Base-by-base conservation (phyloP, 2,888 invertebrate genomes). In the Junonia oenone region DNA sequence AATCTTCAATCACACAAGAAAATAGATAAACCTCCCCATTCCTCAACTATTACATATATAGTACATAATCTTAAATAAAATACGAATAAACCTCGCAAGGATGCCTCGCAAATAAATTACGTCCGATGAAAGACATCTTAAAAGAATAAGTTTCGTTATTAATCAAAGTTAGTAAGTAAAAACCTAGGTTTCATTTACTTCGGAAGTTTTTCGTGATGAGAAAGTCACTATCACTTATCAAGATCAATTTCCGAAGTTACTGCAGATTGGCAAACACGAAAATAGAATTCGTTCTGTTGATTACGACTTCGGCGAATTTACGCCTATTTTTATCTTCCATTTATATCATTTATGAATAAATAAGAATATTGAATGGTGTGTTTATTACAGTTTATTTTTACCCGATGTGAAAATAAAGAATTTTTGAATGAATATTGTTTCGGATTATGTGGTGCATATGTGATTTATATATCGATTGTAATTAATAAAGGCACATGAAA, bases 151-250 rank as follows among this genome's bases (percentile, higher is more conserved):
- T 54, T 33, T 38, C 29, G 31, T 48, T 43, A 48, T 54, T 47
- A 48, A 48, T 48, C 31, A 54, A 54, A 48, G 22, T 48, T 54
- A 48, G 31, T 33, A 11, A 11, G 45, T 29, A 52, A 38, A 46
- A 40, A 54, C 22, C 45, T 26, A 51, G 46, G 31, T 58, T 57
- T 43, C 40, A 58, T 55, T 50, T 51, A 51, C 54, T 55, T n/a
- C 8, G 35, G 33, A 33, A 54, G 45, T 50, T 57, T n/a, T 29
- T 15, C 40, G 40, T 40, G n/a, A 47, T 47, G n/a, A 48, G 33
- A 35, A 9, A 52, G 43, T 27, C 46, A 19, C 26, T 38, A 50
- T 55, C 40, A 22, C 50, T 57, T 50, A 51, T 51, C 22, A 11
- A 35, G 15, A 47, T 54, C 35, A 51, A 55, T 51, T 47, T 46